Evolutionary conservation across 1,140 invertebrate species (phyloP).

Genomic region (Riptortus pedestris): DNA sequence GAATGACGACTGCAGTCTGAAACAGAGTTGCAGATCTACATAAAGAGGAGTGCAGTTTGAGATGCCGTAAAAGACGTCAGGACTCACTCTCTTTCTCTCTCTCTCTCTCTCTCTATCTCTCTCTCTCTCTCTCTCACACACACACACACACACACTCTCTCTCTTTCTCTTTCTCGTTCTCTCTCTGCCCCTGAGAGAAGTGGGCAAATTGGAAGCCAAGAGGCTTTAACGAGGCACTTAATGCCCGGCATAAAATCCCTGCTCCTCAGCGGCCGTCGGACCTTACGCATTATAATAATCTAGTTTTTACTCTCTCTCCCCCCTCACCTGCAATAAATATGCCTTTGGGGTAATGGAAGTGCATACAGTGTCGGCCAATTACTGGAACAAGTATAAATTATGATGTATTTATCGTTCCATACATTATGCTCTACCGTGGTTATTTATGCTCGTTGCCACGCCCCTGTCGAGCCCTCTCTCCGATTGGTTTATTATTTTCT

Average conservation of each 20-base stretch:
- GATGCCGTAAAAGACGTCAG: neutral
- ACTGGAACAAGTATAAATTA: slow-evolving; percentile 8
- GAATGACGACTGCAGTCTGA: no score
- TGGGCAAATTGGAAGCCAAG: slow-evolving; percentile 7
- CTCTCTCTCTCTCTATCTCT: no score
- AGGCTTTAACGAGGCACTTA: neutral
- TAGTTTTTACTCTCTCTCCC: slow-evolving; percentile 1
- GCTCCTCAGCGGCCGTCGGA: neutral
- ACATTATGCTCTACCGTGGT: neutral
- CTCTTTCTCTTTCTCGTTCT: no score
- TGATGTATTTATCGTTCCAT: slow-evolving; percentile 14
- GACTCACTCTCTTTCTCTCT: no score
- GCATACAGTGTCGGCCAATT: slow-evolving; percentile 7
- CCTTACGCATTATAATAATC: slow-evolving; percentile 12
- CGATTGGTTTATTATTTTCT: neutral
- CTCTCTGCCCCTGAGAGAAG: no score
- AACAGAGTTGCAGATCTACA: neutral
- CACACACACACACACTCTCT: no score
- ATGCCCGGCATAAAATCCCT: neutral
- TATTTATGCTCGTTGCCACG: slow-evolving; percentile 1
- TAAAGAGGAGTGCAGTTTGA: neutral
- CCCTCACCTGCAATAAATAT: slow-evolving; percentile 1
- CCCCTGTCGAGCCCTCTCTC: neutral
- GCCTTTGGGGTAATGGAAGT: slow-evolving; percentile 1
- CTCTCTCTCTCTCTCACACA: no score